Base-by-base conservation (phyloP, 1,140 invertebrate genomes). In the Teleogryllus occipitalis region DNA sequence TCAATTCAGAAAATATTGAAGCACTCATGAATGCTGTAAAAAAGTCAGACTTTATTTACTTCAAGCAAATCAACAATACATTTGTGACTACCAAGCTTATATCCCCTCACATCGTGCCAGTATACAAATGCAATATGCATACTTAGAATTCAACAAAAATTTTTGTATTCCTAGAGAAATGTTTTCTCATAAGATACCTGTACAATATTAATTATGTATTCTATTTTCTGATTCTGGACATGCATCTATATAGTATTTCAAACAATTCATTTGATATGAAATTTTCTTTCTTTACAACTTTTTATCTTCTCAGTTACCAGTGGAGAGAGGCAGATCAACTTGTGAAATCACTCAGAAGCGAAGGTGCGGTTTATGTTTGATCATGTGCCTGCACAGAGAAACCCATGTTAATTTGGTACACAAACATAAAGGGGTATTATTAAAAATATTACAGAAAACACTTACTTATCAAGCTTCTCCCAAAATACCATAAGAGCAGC, bases 401-500 rank as follows among this genome's bases (percentile, higher is more conserved):
- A 85, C 82, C 81, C 82, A 77, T 76, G n/a, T 74, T 82, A 78
- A 80, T 76, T n/a, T 18, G 75, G 6, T 79, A 65, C 77, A 65
- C 15, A 27, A 77, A 54, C n/a, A 48, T 47, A 77, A 8, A 47
- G 81, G 22, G 39, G 72, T 48, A 27, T 22, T 48, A 22, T 48
- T 39, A 48, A 18, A 7, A 22, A 49, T 81, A 7, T 72, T 27
- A 72, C 8, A 72, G 48, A 48, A 10, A 79, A 46, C 78, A 89
- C 90, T 87, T 90, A 98, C 95, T 93, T 96, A 86, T 99, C 97
- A 12, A 99, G 88, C 82, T 93, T 93, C 87, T 99, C 97, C 98
- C 98, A 99, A 87, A 99, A 98, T 82, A 93, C 91, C 89, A 99
- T 95, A 49, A 99, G 89, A 72, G 94, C 94, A 73, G 98, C 97